Evolutionary conservation across 1,140 invertebrate species (phyloP), one percentile per base, ranked within the genome.

Genomic region (Lepidurus couesii): DNA sequence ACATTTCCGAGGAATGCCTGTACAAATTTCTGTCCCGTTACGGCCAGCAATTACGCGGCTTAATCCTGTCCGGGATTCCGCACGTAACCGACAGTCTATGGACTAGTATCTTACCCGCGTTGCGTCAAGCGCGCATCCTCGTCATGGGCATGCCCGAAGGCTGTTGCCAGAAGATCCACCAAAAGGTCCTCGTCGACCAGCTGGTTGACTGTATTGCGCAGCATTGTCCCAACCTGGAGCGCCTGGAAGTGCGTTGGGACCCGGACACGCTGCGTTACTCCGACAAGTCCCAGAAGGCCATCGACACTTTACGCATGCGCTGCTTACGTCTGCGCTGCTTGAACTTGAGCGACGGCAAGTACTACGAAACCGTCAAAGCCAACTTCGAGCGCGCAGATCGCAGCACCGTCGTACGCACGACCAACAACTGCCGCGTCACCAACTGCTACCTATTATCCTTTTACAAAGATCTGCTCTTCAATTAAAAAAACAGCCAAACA

Each of bases 351-450:
- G 98, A 99, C 85, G 98, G 98, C 4, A 93, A 98, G 78, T 99
- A 99, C 85, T 99, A 98, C 84, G 98, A 99, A 87, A 94, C 98
- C 81, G 97, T 99, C 13, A 98, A 98, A 85, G 97, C 97, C 0
- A 99, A 99, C 86, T 99, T 99, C 84, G 98, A 99, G 85, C 89
- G 98, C 82, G 98, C 98, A 4, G 97, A 99, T 85, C 89, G 98
- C 81, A 90, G 90, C 74, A 98, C 97, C 1, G 96, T 99, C 13
- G 97, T 99, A 0, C 87, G 98, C 42, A 98, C 97, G 10, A 94
- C 94, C 9, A 98, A 95, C 45, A 97, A 94, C 85, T 98, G 95
- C 85, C 87, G 92, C 80, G 93, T 95, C 0, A 94, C 94, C 0
- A 92, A 95, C 81, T 96, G 96, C 83, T 95, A 97, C 83, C 87